Conservation (phyloP, 2,797 vertebrate genomes). For the Myotis daubentonii region DNA sequence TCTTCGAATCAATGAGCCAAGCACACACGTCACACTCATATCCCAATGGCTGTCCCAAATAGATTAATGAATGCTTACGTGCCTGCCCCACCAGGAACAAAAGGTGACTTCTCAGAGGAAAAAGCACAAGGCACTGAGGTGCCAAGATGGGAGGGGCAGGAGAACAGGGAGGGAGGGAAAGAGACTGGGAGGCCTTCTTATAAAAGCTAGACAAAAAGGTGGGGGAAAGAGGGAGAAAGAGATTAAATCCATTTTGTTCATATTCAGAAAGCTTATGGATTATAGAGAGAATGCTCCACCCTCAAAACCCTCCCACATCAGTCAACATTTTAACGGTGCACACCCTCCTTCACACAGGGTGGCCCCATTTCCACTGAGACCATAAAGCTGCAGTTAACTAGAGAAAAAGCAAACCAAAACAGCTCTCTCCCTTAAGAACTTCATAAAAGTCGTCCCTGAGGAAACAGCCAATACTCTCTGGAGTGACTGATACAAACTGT, state of each 20-base stretch:
- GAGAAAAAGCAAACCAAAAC: neutral
- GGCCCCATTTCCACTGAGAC: neutral
- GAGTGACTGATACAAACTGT: neutral
- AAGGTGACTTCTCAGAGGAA: neutral
- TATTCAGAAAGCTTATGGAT: constrained; percentile 35
- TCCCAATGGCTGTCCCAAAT: neutral
- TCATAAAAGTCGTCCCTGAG: neutral
- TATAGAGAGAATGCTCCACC: neutral
- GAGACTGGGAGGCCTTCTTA: neutral
- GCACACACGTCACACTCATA: neutral
- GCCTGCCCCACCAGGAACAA: neutral
- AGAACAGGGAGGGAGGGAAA: neutral
- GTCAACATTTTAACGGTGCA: neutral
- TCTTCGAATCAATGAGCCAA: constrained; percentile 30
- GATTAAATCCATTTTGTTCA: neutral
- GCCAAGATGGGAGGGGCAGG: neutral
- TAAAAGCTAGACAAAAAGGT: neutral
- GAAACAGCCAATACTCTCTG: neutral
- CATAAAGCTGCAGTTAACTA: neutral
- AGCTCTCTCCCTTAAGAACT: neutral
- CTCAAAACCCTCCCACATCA: neutral
- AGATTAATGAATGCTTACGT: neutral
- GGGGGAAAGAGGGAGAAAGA: neutral
- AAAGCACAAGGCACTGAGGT: neutral
- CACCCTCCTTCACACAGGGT: neutral